Evolutionary conservation across 1,140 invertebrate species (phyloP), one percentile per base, ranked within the genome.

Genomic region (Bacillus rossius): DNA sequence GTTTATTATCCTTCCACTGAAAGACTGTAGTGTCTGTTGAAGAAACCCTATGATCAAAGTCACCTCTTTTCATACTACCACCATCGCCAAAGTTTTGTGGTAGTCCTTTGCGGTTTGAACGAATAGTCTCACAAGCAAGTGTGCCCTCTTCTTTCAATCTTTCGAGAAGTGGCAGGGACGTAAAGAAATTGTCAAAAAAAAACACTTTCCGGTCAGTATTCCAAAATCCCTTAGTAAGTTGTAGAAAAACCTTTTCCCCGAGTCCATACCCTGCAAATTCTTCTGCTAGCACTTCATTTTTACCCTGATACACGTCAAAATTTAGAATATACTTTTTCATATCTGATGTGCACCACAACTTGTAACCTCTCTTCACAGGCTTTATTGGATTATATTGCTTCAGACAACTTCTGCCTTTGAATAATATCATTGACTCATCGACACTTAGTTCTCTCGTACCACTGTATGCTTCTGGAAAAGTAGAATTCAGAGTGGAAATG

Each of bases 241-340:
- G 17, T 3, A 60, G 20, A 47, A 60, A 29, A 5, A 60, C 53
- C 40, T 47, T n/a, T 49, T 60, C 53, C 29, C 45, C 59, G 13
- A 60, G 34, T 40, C 22, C 17, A 50, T 20, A 50, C 3, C 47
- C 5, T 7, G 8, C 17, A 50, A 50, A 50, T 50, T 50, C 47
- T 45, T 42, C 10, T 59, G 42, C 45, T 20, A 56, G 16, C 8
- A 13, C 42, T 17, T 62, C 57, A 57, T 60, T 54, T 55, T 61
- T 64, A 16, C 61, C 63, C 48, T 55, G 45, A 37, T 64, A 62
- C 10, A 62, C 48, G 25, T 55, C 22, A 61, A 62, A 64, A 13
- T 57, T 40, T 42, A 43, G 23, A 26, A 60, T 59, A 43, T 50
- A 64, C n/a, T 54, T 57, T 40, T 52, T 22, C 37, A 47, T 37